A percentile compares a stretch with the other conserved stretches of the same genome.
Evolutionary conservation across 2,797 vertebrate species (phyloP).

Genomic region (Lacerta bilineata): DNA sequence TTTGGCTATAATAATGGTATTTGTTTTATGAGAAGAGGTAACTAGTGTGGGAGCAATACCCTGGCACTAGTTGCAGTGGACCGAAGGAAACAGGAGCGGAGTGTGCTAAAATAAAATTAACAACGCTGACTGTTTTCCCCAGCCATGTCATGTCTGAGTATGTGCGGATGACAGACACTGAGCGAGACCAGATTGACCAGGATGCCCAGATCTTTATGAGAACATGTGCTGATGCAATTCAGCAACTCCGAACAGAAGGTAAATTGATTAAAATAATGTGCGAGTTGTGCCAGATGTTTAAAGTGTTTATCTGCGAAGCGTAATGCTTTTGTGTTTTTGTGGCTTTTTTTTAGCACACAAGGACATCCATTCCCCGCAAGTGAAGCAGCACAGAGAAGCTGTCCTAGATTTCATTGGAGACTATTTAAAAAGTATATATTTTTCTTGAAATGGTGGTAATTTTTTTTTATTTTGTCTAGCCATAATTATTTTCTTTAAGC

Average conservation of each 20-base stretch:
- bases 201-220: slow-evolving; percentile 97
- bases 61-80: slow-evolving; percentile 28
- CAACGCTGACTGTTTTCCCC: slow-evolving; percentile 35
- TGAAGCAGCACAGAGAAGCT: slow-evolving; percentile 90
- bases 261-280: slow-evolving; percentile 9
- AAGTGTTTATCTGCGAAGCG: slow-evolving; percentile 8
- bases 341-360: slow-evolving; percentile 85
- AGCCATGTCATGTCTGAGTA: slow-evolving; percentile 92
- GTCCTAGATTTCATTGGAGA: slow-evolving; percentile 92
- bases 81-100: neutral
- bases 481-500: neutral
- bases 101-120: slow-evolving; percentile 7
- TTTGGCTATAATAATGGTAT: neutral
- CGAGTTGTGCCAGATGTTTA: neutral
- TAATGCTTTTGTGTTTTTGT: slow-evolving; percentile 47
- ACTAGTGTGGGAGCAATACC: neutral
- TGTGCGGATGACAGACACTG: slow-evolving; percentile 92
- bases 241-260: slow-evolving; percentile 93
- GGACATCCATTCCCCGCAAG: slow-evolving; percentile 86
- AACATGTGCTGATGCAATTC: slow-evolving; percentile 94
- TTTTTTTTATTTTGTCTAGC: neutral
- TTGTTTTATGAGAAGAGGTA: neutral
- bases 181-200: slow-evolving; percentile 97
- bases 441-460: neutral
- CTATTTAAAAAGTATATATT: slow-evolving; percentile 90